Conservation (phyloP, 2,888 invertebrate species). For the Cataglyphis altisquamis region DNA sequence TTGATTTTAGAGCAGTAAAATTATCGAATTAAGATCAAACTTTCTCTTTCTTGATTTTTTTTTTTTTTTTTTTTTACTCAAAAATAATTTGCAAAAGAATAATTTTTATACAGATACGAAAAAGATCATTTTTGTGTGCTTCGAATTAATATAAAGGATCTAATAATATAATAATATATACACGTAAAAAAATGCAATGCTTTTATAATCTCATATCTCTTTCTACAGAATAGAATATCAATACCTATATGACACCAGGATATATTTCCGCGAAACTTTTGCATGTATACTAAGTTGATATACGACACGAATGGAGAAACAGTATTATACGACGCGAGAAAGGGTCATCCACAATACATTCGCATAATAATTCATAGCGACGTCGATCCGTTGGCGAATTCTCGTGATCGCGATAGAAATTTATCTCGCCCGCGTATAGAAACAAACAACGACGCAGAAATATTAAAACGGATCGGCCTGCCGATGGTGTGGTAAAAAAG, state of each 20-base stretch:
- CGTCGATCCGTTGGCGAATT: slow-evolving; percentile 18
- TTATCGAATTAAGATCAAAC: background rate
- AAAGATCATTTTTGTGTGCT: no score
- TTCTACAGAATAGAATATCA: background rate
- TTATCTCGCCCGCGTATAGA: background rate
- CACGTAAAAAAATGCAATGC: background rate
- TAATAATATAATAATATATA: background rate
- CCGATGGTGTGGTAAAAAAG: slow-evolving; percentile 19
- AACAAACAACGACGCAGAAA: slow-evolving; percentile 45
- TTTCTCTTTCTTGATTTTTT: background rate
- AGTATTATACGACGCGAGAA: background rate
- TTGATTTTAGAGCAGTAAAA: background rate
- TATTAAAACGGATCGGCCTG: slow-evolving; percentile 30
- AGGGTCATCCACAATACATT: background rate
- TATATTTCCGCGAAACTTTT: slow-evolving; percentile 13
- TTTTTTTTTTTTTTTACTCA: no score
- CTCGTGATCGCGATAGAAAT: slow-evolving; percentile 30
- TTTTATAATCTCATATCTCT: background rate
- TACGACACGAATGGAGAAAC: background rate
- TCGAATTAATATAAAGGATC: background rate
- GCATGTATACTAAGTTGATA: background rate
- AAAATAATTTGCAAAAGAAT: no score
- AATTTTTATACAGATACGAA: no score
- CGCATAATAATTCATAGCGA: slow-evolving; percentile 26
- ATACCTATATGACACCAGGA: background rate